phyloP scores from a whole-genome alignment of 2,113 vertebrate species.

The Clarias magur region DNA sequence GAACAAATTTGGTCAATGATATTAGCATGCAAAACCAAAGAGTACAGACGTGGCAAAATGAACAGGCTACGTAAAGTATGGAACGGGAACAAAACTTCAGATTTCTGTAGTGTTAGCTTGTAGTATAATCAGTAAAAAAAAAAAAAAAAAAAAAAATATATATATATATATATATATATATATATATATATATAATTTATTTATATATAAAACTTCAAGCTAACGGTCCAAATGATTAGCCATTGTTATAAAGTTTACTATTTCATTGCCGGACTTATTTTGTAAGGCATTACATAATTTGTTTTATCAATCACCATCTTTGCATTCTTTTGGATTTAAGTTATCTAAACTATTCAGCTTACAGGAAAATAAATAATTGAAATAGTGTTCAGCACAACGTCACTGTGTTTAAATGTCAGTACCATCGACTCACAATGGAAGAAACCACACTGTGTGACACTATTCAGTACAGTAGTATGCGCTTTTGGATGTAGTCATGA shows the following conservation, averaged over 20 bases:
- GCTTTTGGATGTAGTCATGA: neutral
- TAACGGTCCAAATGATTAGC: neutral
- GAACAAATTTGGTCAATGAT: neutral
- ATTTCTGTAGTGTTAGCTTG: neutral
- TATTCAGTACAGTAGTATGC: neutral
- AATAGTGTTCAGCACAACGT: neutral
- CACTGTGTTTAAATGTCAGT: neutral
- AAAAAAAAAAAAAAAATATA: neutral
- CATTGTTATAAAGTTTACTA: neutral
- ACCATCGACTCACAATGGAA: neutral
- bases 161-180: neutral
- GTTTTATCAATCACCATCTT: neutral
- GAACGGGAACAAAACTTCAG: neutral
- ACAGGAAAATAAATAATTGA: neutral
- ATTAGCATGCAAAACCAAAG: neutral
- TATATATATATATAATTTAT: no score
- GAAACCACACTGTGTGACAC: neutral
- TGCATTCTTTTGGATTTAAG: neutral
- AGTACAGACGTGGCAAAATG: neutral
- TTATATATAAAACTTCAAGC: neutral
- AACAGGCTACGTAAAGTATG: neutral
- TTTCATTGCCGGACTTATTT: neutral
- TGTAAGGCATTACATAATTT: neutral
- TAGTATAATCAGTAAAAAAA: no score
- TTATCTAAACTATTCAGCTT: neutral